Evolutionary conservation across 2,797 vertebrate genomes (phyloP).

Genomic region (Schizothorax lantsangensis): DNA sequence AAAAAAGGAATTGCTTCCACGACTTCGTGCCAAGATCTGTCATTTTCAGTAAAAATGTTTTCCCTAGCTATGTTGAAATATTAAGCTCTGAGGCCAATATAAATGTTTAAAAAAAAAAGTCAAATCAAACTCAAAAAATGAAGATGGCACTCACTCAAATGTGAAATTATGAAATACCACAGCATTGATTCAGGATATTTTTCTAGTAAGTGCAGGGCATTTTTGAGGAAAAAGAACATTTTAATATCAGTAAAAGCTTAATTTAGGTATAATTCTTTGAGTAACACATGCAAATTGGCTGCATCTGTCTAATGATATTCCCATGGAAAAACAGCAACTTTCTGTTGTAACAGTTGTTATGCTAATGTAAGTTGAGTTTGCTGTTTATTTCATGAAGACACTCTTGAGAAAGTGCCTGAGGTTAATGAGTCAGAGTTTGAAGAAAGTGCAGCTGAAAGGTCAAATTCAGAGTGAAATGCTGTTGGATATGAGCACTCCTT

Average conservation of each 20-base stretch:
- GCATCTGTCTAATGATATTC: background rate
- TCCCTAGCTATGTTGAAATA: background rate
- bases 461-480: background rate
- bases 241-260: background rate
- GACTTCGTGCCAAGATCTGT: background rate
- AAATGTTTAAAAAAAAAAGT: background rate
- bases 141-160: background rate
- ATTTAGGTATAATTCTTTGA: background rate
- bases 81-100: background rate
- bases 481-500: background rate
- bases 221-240: background rate
- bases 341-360: background rate
- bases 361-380: background rate
- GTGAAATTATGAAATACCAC: background rate
- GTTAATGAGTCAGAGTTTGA: background rate
- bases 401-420: constrained; percentile 6
- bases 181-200: background rate
- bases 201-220: background rate
- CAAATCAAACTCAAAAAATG: background rate
- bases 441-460: background rate
- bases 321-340: background rate
- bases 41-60: background rate
- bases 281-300: background rate
- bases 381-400: background rate
- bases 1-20: background rate